Conservation (phyloP, 2,888 invertebrate species). For the Drosophila rubida region DNA sequence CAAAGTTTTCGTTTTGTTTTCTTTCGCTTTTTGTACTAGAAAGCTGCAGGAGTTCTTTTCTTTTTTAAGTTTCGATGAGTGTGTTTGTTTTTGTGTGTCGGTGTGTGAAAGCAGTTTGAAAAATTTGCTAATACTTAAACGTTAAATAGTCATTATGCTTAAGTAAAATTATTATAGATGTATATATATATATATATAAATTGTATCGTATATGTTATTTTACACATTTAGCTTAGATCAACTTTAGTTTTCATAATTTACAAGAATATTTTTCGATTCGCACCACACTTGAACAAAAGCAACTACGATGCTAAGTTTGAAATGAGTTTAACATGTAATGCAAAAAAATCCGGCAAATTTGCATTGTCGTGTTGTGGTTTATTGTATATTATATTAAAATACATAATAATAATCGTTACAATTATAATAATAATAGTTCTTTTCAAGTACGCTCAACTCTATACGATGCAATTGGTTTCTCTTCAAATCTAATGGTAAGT, state of each 20-base stretch:
- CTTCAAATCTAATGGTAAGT: constrained; percentile 18
- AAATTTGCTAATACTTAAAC: constrained; percentile 75
- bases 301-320: constrained; percentile 57
- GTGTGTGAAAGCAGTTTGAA: constrained; percentile 66
- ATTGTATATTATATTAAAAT: constrained; percentile 64
- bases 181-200: constrained; percentile 28
- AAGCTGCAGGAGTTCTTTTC: constrained; percentile 55
- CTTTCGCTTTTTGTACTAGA: constrained; percentile 69
- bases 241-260: constrained; percentile 47
- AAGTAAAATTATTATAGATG: constrained; percentile 47
- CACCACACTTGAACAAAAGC: constrained; percentile 55
- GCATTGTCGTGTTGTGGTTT: constrained; percentile 37
- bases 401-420: constrained; percentile 50
- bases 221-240: constrained; percentile 65
- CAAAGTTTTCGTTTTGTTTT: constrained; percentile 55
- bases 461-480: constrained; percentile 31
- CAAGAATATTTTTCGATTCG: constrained; percentile 40
- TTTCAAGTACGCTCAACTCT: constrained; percentile 57
- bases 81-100: constrained; percentile 21
- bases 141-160: constrained; percentile 71
- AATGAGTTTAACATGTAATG: constrained; percentile 60
- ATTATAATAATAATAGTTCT: constrained; percentile 32
- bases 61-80: constrained; percentile 10
- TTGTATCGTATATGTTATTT: constrained; percentile 48
- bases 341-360: constrained; percentile 60